Evolutionary conservation across 2,797 vertebrate species (phyloP).

Genomic region (Aulostomus chinensis): DNA sequence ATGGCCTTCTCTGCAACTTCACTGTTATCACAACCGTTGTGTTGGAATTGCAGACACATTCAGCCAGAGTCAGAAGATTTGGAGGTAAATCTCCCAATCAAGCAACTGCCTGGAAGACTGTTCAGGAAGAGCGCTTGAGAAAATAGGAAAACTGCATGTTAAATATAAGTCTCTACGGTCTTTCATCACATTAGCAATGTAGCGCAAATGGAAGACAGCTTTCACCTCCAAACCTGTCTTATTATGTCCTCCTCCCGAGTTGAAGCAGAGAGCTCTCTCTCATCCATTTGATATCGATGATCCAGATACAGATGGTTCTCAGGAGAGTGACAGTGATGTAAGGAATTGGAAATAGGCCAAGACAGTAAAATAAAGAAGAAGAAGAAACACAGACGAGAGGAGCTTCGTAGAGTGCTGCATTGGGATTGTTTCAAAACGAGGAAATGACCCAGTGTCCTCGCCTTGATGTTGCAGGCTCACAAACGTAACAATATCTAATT

Average conservation of each 20-base stretch:
- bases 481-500: constrained; percentile 23
- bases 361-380: constrained; percentile 14
- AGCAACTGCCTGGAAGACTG: constrained; percentile 10
- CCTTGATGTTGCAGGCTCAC: constrained; percentile 32
- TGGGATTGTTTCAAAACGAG: constrained; percentile 25
- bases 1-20: constrained; percentile 21
- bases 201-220: constrained; percentile 3
- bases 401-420: too few relatives aligned
- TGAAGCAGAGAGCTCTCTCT: constrained; percentile 24
- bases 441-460: constrained; percentile 15
- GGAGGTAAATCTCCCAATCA: constrained; percentile 19
- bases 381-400: constrained; percentile 8
- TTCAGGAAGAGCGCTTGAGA: not conserved
- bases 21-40: constrained; percentile 18
- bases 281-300: constrained; percentile 39
- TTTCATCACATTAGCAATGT: constrained; percentile 17
- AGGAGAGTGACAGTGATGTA: constrained; percentile 7
- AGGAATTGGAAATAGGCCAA: constrained; percentile 24
- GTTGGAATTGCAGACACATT: constrained; percentile 26
- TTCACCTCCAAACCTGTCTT: constrained; percentile 5
- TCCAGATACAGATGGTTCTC: constrained; percentile 30
- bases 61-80: not conserved
- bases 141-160: constrained; percentile 19
- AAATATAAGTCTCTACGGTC: constrained; percentile 6
- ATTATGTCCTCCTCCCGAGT: constrained; percentile 29